Conservation (phyloP, 2,113 vertebrate species). For the Ramphastos sulfuratus region DNA sequence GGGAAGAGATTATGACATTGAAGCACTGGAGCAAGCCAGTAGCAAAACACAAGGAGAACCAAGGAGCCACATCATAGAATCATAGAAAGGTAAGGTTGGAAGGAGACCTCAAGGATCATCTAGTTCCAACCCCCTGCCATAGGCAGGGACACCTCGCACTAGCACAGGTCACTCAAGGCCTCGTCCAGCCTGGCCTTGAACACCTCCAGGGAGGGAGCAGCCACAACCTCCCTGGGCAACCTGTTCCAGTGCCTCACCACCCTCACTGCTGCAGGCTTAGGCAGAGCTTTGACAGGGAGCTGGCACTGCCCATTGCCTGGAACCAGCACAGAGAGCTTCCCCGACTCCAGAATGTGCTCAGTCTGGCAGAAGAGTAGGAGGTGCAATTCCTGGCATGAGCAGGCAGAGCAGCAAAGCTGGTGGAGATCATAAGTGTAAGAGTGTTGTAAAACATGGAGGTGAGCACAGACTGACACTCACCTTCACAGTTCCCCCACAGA, state of each 20-base stretch:
- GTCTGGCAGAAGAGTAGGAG: slow-evolving; percentile 34
- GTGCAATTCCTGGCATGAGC: slow-evolving; percentile 41
- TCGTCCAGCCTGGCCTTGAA: too few relatives aligned
- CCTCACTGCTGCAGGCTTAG: fast-evolving
- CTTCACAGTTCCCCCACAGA: slow-evolving; percentile 47
- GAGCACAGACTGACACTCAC: slow-evolving; percentile 48
- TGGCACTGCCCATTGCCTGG: background rate
- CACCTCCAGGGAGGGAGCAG: too few relatives aligned
- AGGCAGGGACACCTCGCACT: too few relatives aligned
- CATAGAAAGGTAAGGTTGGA: too few relatives aligned
- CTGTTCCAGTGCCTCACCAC: too few relatives aligned
- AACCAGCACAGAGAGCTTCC: background rate
- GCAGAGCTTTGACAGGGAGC: background rate
- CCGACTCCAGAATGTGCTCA: background rate
- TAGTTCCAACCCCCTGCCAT: too few relatives aligned
- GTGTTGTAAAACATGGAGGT: slow-evolving; percentile 62
- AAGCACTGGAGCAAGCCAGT: background rate
- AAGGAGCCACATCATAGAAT: background rate
- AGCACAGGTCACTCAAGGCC: too few relatives aligned
- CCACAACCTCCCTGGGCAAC: too few relatives aligned
- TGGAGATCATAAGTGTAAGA: slow-evolving; percentile 7
- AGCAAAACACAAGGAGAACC: background rate
- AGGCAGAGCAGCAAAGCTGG: slow-evolving; percentile 47
- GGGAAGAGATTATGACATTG: background rate
- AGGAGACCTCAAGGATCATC: too few relatives aligned